These are phyloP conservation scores for Contarinia nasturtii DNA, from an alignment of 1,140 invertebrate genomes.

Conservation along the genomic window DNA sequence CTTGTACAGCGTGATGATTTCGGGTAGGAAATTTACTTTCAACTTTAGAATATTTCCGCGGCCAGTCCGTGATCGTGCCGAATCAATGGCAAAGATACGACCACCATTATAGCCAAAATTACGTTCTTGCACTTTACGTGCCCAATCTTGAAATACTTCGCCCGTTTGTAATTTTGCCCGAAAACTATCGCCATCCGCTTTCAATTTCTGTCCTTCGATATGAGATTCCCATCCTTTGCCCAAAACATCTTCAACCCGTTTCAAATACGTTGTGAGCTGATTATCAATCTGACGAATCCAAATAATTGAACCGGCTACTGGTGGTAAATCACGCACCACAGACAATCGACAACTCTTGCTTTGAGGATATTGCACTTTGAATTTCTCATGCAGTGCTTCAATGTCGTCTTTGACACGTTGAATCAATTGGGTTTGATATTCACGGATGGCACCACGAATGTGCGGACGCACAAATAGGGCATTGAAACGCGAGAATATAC, in stretches of 20 bases:
- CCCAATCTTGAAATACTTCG: conserved; percentile 97
- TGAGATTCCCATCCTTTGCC: conserved; percentile 99
- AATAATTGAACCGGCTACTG: conserved; percentile 92
- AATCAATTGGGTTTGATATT: conserved; percentile 98
- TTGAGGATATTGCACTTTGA: conserved; percentile 89
- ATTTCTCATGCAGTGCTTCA: conserved; percentile 92
- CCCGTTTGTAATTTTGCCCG: conserved; percentile 86
- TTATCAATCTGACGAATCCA: conserved; percentile 98
- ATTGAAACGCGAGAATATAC: conserved; percentile 96
- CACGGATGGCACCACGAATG: conserved; percentile 92
- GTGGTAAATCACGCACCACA: conserved; percentile 80
- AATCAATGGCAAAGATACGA: conserved; percentile 89
- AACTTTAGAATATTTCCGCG: conserved; percentile 80
- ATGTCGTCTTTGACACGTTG: conserved; percentile 99
- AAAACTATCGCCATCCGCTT: conserved; percentile 95
- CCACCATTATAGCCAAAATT: conserved; percentile 87
- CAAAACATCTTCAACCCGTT: conserved; percentile 91
- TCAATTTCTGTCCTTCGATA: conserved; percentile 95
- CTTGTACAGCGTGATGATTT: conserved; percentile 95
- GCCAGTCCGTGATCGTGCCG: conserved; percentile 51
- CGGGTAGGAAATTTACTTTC: conserved; percentile 93
- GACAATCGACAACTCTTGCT: conserved; percentile 85
- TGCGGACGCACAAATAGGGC: conserved; percentile 95
- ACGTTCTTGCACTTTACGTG: conserved; percentile 81
- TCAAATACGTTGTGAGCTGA: conserved; percentile 91